Conservation (phyloP, 2,797 vertebrate species). For the Melanotaenia nigrans region DNA sequence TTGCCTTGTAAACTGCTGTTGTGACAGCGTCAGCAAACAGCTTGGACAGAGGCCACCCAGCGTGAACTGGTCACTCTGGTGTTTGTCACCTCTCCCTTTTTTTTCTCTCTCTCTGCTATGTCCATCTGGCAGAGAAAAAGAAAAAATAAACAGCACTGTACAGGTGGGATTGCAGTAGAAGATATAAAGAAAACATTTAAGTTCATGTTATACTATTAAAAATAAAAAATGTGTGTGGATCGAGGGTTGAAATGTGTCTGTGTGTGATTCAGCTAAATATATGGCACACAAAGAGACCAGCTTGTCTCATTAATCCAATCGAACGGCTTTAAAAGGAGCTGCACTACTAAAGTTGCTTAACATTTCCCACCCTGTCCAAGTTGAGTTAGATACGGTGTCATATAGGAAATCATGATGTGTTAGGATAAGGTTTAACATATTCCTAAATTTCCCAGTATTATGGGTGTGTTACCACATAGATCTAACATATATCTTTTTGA, state of each 20-base stretch:
- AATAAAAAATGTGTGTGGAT: conserved; percentile 27
- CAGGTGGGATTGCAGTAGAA: conserved; percentile 35
- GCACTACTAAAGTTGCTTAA: conserved; percentile 2
- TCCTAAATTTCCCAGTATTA: neutral
- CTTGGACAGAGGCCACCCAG: conserved; percentile 70
- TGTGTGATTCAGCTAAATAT: conserved; percentile 46
- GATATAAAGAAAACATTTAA: conserved; percentile 5
- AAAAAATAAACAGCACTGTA: conserved; percentile 34
- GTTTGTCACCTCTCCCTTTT: conserved; percentile 30
- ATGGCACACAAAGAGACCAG: conserved; percentile 42
- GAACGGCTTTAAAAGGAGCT: conserved; percentile 49
- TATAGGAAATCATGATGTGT: conserved; percentile 16
- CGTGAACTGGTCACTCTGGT: conserved; percentile 48
- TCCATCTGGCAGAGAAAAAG: conserved; percentile 63
- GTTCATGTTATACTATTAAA: conserved; percentile 11
- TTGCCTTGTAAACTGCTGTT: conserved; percentile 55
- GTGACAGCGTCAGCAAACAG: conserved; percentile 52
- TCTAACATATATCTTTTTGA: neutral
- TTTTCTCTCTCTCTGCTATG: conserved; percentile 33
- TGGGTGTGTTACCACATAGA: neutral
- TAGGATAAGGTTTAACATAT: conserved; percentile 2
- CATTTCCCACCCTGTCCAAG: conserved; percentile 17
- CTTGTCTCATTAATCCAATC: conserved; percentile 57
- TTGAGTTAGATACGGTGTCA: conserved; percentile 5
- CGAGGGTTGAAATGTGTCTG: conserved; percentile 12